Percentiles rank a stretch among this genome's conserved stretches.
These are phyloP conservation scores for Macrophya annulata DNA, from an alignment of 2,888 invertebrate species.

Conservation along the genomic window DNA sequence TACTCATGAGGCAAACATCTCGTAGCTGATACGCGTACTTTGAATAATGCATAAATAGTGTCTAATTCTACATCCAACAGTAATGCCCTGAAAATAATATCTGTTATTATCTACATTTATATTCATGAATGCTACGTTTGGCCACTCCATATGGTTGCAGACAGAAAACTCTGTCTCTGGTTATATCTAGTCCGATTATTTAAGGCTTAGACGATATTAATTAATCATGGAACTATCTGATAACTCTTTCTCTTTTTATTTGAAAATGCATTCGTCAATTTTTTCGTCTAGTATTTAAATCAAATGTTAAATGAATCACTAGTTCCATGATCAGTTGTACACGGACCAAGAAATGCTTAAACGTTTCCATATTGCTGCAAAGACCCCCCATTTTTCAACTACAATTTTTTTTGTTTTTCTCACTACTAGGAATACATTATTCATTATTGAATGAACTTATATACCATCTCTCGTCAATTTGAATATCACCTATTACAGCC, in stretches of 20 bases:
- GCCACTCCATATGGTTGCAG: conserved; percentile 77
- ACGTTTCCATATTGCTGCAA: conserved; percentile 54
- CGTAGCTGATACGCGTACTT: neutral
- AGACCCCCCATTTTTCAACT: neutral
- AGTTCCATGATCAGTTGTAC: conserved; percentile 69
- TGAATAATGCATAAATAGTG: neutral
- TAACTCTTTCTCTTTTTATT: conserved; percentile 45
- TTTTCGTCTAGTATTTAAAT: conserved; percentile 64
- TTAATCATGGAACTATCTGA: conserved; percentile 63
- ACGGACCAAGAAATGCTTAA: conserved; percentile 78
- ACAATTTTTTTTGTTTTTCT: neutral
- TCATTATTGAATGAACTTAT: neutral
- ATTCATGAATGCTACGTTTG: conserved; percentile 65
- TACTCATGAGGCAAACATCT: neutral
- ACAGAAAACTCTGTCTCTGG: conserved; percentile 72
- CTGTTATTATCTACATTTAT: conserved; percentile 26
- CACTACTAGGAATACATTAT: neutral
- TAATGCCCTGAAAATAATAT: neutral
- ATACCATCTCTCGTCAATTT: neutral
- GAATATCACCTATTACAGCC: neutral
- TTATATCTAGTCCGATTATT: conserved; percentile 60
- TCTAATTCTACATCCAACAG: neutral
- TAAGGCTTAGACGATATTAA: conserved; percentile 59
- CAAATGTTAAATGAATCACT: conserved; percentile 60
- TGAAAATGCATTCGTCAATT: conserved; percentile 52